Percentiles rank a stretch among this genome's conserved stretches.
Evolutionary conservation across 2,888 invertebrate species (phyloP).

Genomic region (Euplexia lucipara): DNA sequence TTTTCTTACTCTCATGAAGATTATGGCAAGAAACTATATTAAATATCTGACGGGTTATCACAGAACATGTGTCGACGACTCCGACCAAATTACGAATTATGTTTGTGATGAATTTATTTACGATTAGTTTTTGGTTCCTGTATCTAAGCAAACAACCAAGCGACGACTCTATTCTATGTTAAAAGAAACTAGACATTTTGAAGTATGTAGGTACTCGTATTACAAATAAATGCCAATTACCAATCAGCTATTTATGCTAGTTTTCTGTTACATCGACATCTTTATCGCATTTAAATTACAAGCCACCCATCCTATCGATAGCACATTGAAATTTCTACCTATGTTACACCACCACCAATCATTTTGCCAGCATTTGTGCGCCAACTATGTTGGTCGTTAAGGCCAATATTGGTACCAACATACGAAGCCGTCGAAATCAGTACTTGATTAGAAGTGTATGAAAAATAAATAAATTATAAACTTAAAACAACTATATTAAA

Average conservation of each 20-base stretch:
- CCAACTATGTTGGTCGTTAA: slow-evolving; percentile 40
- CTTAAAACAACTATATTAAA: slow-evolving; percentile 50
- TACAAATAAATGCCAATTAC: slow-evolving; percentile 41
- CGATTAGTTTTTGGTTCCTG: slow-evolving; percentile 15
- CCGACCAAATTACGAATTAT: slow-evolving; percentile 1
- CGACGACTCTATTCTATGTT: neutral
- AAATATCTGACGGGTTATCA: slow-evolving; percentile 27
- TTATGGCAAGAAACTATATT: slow-evolving; percentile 48
- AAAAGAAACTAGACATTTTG: slow-evolving; percentile 8
- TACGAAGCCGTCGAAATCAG: slow-evolving; percentile 37
- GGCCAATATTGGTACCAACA: slow-evolving; percentile 34
- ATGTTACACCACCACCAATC: slow-evolving; percentile 25
- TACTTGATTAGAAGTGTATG: slow-evolving; percentile 22
- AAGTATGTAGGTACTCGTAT: too few species aligned
- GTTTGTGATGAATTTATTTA: slow-evolving; percentile 27
- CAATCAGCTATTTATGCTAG: slow-evolving; percentile 26
- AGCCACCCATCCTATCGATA: slow-evolving; percentile 27
- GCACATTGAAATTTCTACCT: slow-evolving; percentile 31
- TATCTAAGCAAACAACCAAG: neutral
- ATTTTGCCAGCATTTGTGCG: slow-evolving; percentile 46
- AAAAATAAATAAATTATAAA: slow-evolving; percentile 29
- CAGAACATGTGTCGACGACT: slow-evolving; percentile 22
- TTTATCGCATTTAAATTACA: slow-evolving; percentile 37
- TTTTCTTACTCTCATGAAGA: slow-evolving; percentile 3
- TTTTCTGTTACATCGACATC: slow-evolving; percentile 11